Conservation (phyloP, 2,113 vertebrate species). For the Drymodes brunneopygia region DNA sequence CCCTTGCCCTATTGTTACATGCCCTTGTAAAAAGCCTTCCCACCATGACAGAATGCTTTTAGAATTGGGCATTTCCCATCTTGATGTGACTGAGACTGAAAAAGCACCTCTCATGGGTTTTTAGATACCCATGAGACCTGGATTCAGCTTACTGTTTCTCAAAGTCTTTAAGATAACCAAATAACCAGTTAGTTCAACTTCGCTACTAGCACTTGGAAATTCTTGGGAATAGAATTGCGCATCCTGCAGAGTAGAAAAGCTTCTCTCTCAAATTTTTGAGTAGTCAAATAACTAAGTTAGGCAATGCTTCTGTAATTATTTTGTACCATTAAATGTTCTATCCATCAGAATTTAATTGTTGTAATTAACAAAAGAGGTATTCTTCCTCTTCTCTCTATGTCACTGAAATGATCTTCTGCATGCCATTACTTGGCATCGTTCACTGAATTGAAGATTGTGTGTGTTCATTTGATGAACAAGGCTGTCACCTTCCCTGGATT, state of each 20-base stretch:
- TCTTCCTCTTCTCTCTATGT: background rate
- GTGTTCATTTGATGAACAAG: background rate
- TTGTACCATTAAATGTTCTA: constrained; percentile 46
- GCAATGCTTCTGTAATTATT: constrained; percentile 28
- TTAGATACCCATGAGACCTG: background rate
- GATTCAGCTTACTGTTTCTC: background rate
- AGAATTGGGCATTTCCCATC: background rate
- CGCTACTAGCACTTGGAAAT: fast-evolving
- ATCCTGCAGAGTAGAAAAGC: background rate
- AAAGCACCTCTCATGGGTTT: background rate
- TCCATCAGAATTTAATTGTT: constrained; percentile 56
- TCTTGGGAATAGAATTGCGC: background rate
- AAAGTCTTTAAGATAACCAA: background rate
- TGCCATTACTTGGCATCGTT: background rate
- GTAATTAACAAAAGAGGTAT: constrained; percentile 44
- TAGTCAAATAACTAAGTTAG: constrained; percentile 13
- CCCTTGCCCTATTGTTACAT: background rate
- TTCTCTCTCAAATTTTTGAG: background rate
- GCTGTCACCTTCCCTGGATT: constrained; percentile 9
- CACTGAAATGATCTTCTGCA: constrained; percentile 25
- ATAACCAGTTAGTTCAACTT: background rate
- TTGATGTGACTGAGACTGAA: background rate
- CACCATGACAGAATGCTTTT: fast-evolving
- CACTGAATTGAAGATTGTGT: constrained; percentile 2
- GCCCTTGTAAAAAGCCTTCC: background rate